Evolutionary conservation across 1,140 invertebrate species (phyloP).

Genomic region (Temnothorax curvispinosus): DNA sequence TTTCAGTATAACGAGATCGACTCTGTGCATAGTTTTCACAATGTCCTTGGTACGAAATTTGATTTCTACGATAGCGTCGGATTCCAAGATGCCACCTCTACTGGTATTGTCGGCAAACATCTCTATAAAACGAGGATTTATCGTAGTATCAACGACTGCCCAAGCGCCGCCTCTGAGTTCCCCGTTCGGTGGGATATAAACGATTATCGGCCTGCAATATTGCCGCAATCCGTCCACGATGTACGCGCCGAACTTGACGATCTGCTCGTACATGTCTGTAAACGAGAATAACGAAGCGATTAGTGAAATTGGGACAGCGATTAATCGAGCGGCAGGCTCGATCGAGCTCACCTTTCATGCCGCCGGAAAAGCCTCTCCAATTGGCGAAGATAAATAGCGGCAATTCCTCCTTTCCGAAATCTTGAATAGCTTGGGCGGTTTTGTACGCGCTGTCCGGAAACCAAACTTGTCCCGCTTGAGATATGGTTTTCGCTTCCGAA

Average conservation of each 20-base stretch:
- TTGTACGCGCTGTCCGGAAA: constrained; percentile 99
- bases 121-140: constrained; percentile 98
- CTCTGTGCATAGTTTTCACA: constrained; percentile 92
- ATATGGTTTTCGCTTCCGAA: constrained; percentile 95
- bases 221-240: constrained; percentile 97
- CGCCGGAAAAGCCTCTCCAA: constrained; percentile 99
- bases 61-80: constrained; percentile 99
- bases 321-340: not conserved
- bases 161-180: constrained; percentile 99
- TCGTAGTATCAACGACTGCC: constrained; percentile 99
- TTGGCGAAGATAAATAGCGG: constrained; percentile 99
- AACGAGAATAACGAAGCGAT: constrained; percentile 38
- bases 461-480: constrained; percentile 96
- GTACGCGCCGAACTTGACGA: constrained; percentile 99
- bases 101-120: constrained; percentile 98
- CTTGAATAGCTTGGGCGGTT: constrained; percentile 98
- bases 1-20: constrained; percentile 89
- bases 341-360: constrained; percentile 95
- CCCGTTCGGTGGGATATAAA: constrained; percentile 98
- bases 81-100: constrained; percentile 97
- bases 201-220: constrained; percentile 96
- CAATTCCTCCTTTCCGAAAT: constrained; percentile 97
- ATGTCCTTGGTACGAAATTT: constrained; percentile 97
- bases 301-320: not conserved
- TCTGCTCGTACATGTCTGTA: constrained; percentile 99